Evolutionary conservation across 2,888 invertebrate species (phyloP).

Genomic region (Nasonia oneida): DNA sequence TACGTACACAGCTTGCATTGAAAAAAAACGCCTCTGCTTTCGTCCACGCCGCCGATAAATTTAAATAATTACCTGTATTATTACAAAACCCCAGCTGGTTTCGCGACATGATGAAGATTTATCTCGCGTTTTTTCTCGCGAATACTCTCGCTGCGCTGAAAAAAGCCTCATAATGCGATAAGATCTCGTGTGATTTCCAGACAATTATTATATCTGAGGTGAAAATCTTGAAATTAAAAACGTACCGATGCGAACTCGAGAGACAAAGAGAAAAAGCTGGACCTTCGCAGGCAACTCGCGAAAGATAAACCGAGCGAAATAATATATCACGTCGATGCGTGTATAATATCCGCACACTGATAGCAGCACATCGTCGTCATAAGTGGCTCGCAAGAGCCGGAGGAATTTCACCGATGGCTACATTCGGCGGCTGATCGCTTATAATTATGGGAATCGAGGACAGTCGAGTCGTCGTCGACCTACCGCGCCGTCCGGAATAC

Average conservation of each 20-base stretch:
- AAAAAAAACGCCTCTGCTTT: neutral
- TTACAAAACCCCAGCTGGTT: neutral
- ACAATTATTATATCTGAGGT: neutral
- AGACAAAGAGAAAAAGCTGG: conserved; percentile 6
- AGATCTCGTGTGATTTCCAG: neutral
- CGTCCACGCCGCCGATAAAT: conserved; percentile 16
- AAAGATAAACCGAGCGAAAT: conserved; percentile 20
- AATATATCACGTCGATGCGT: conserved; percentile 38
- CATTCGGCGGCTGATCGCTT: conserved; percentile 57
- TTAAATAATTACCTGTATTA: conserved; percentile 8
- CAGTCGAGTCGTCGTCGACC: conserved; percentile 9
- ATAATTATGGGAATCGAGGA: conserved; percentile 62
- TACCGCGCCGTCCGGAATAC: conserved; percentile 50
- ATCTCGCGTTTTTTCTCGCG: neutral
- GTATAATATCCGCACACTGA: neutral
- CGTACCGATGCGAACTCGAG: neutral
- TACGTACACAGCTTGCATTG: neutral
- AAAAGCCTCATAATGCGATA: neutral
- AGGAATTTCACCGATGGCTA: conserved; percentile 59
- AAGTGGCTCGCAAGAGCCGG: conserved; percentile 42
- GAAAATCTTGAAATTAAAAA: conserved; percentile 20
- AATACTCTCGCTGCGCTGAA: neutral
- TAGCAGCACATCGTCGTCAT: conserved; percentile 14
- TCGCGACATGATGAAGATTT: conserved; percentile 19
- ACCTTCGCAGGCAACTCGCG: neutral